Evolutionary conservation across 2,888 invertebrate genomes (phyloP).

Genomic region (Drosophila prostipennis): DNA sequence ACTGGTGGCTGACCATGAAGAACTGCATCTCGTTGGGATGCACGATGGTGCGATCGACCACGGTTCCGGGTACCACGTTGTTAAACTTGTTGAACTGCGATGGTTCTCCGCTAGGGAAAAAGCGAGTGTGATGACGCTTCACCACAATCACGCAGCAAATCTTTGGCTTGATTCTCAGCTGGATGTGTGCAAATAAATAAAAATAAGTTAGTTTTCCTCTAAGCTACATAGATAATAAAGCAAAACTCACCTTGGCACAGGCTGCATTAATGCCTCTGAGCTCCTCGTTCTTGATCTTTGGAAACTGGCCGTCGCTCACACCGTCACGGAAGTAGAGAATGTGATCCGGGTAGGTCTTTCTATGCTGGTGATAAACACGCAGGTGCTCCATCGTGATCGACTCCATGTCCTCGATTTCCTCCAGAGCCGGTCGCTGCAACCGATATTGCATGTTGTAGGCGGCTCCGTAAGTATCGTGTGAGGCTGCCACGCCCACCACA

Average conservation of each 20-base stretch:
- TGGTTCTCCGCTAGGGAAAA: slow-evolving; percentile 77
- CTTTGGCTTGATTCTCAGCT: slow-evolving; percentile 86
- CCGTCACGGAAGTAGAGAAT: slow-evolving; percentile 94
- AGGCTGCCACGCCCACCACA: slow-evolving; percentile 91
- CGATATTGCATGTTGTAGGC: slow-evolving; percentile 91
- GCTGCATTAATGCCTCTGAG: slow-evolving; percentile 89
- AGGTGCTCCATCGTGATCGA: slow-evolving; percentile 89
- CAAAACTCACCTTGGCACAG: slow-evolving; percentile 84
- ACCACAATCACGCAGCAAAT: slow-evolving; percentile 97
- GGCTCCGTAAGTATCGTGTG: slow-evolving; percentile 88
- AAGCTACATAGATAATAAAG: too few relatives aligned
- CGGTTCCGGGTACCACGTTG: slow-evolving; percentile 94
- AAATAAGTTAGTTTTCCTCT: background rate
- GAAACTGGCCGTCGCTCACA: slow-evolving; percentile 94
- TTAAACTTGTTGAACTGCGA: slow-evolving; percentile 86
- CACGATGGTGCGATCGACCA: slow-evolving; percentile 93
- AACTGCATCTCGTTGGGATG: slow-evolving; percentile 95
- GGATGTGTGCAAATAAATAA: background rate
- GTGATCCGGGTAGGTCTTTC: slow-evolving; percentile 82
- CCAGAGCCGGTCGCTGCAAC: slow-evolving; percentile 89
- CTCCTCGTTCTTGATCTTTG: slow-evolving; percentile 86
- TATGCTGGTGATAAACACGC: slow-evolving; percentile 85
- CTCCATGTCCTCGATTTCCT: slow-evolving; percentile 90
- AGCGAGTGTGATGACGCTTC: slow-evolving; percentile 97
- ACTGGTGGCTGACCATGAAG: slow-evolving; percentile 90